Evolutionary conservation across 2,797 vertebrate species (phyloP), one percentile per base, ranked within the genome.

Genomic region (Mergus octosetaceus): DNA sequence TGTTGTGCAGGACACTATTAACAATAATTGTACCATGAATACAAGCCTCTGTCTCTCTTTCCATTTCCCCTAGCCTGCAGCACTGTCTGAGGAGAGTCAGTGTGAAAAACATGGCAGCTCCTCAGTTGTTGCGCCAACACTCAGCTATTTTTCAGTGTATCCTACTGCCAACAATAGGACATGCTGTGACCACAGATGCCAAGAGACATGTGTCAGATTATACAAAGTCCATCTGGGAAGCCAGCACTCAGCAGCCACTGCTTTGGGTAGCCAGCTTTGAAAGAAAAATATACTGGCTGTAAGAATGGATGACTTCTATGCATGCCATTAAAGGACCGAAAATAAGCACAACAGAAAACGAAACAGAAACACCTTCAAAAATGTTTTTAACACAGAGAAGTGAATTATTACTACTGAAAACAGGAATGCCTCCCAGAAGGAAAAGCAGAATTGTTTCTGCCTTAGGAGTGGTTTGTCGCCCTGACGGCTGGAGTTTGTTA

Each of bases 181-280:
- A 39, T 77, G 93, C 93, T 94, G 95, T 82, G 94, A 54, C 77
- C 83, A 80, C 94, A 93, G 95, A 94, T 96, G 95, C 91, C 95
- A 96, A 90, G 51, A 86, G 60, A 89, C 22, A 9, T 36, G 83
- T 96, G 94, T 79, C 85, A 93, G 28, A 75, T 89, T 69, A 32
- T 32, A 87, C 88, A 61, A 80, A 28, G 80, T 71, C 94, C 93
- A 87, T 83, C 85, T 96, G 93, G 90, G 49, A 80, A 91, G 77
- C 39, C 82, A 91, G 89, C 60, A 68, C 65, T 45, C 80, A 74
- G 62, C 82, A 95, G 73, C 27, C 70, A 36, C 72, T 82, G 73
- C 74, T 57, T 53, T 56, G 73, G 68, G 85, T 83, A 89, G 87
- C 77, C 91, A 80, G 77, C 57, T 80, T 80, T 27, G 88, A 80